These are phyloP conservation scores for Albula goreensis DNA, from an alignment of 2,113 vertebrate genomes.

Conservation along the genomic window DNA sequence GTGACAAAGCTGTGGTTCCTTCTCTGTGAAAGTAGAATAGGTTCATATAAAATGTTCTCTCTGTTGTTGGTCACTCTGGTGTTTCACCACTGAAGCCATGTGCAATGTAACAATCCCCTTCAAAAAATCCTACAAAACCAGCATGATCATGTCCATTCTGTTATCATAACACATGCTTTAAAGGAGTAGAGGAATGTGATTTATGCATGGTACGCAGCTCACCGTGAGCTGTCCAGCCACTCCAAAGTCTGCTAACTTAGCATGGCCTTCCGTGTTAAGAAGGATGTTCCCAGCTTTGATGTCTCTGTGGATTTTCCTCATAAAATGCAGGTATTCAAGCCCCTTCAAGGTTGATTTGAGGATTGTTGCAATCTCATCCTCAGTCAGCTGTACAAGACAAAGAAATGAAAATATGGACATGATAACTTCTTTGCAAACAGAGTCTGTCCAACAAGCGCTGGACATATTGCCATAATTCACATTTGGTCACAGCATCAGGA, in stretches of 20 bases:
- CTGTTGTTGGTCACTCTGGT: background rate
- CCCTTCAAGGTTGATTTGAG: constrained; percentile 91
- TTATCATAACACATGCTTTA: background rate
- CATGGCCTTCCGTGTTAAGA: constrained; percentile 88
- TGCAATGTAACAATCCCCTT: background rate
- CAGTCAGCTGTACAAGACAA: constrained; percentile 80
- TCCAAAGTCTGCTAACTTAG: constrained; percentile 94
- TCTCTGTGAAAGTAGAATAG: too few species aligned
- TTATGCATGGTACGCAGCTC: constrained; percentile 60
- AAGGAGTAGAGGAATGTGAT: background rate
- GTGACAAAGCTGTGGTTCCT: too few species aligned
- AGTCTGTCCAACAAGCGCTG: background rate
- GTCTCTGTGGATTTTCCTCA: constrained; percentile 95
- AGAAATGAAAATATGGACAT: constrained; percentile 32
- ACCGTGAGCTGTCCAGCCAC: constrained; percentile 97
- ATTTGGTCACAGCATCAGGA: too few species aligned
- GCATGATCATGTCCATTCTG: background rate
- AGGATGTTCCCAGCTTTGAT: constrained; percentile 94
- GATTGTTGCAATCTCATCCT: constrained; percentile 97
- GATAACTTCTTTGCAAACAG: background rate
- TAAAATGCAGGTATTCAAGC: constrained; percentile 88
- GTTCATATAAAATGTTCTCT: too few species aligned
- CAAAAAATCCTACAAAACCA: background rate
- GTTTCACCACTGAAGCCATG: background rate
- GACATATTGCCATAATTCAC: background rate